Evolutionary conservation across 2,888 invertebrate species (phyloP).

Genomic region (Buathra laborator): DNA sequence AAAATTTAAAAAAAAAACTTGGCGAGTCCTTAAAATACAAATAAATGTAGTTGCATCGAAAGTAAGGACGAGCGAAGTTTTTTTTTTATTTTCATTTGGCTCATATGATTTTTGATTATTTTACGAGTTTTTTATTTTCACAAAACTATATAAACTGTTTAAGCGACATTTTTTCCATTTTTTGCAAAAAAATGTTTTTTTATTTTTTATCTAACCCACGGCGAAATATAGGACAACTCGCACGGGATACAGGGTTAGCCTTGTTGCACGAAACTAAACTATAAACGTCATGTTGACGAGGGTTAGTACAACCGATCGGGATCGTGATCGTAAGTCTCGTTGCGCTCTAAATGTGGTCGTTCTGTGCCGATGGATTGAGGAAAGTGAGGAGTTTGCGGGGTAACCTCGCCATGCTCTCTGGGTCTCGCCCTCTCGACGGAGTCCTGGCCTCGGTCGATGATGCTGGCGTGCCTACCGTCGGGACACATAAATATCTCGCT

Average conservation of each 20-base stretch:
- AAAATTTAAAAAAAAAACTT: too few species aligned
- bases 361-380: constrained; percentile 45
- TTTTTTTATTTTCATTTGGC: too few species aligned
- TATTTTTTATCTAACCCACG: background rate
- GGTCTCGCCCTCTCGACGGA: background rate
- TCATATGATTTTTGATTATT: too few species aligned
- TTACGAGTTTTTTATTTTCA: too few species aligned
- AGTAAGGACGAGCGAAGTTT: too few species aligned
- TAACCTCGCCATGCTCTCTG: constrained; percentile 10
- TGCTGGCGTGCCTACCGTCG: constrained; percentile 72
- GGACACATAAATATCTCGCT: constrained; percentile 80
- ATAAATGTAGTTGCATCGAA: too few species aligned
- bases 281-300: constrained; percentile 55
- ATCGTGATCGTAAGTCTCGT: constrained; percentile 54
- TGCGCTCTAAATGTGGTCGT: constrained; percentile 18
- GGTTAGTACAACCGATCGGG: constrained; percentile 43
- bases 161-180: too few species aligned
- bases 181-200: too few species aligned
- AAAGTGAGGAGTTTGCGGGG: constrained; percentile 42
- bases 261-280: constrained; percentile 61
- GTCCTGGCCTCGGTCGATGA: constrained; percentile 56
- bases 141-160: too few species aligned
- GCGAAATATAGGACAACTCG: constrained; percentile 8
- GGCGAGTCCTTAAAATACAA: too few species aligned
- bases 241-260: constrained; percentile 11